Base-by-base conservation (phyloP, 2,888 invertebrate species). In the Parochlus steinenii region DNA sequence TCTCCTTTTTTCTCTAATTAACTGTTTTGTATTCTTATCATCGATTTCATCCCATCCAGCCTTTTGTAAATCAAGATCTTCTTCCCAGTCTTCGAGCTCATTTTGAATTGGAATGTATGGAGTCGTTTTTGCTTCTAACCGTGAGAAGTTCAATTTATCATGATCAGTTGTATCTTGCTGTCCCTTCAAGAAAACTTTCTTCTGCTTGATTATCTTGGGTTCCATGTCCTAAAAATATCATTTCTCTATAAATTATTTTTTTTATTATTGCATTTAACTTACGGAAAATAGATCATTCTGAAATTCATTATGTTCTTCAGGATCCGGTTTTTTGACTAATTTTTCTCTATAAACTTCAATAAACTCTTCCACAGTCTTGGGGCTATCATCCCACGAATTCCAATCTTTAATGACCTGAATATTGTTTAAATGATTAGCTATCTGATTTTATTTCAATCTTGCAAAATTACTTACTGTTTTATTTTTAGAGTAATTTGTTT, bases 331-430 rank as follows among this genome's bases (percentile, higher is more conserved):
- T 41, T 61, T 60, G 1, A 57, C 56, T 33, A 64, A 56, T 39
- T 67, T 65, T 42, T 69, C 68, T 23, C 69, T 48, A 46, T 74
- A 74, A 39, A 65, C 62, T 37, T 74, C 71, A 32, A 74, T 74
- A 47, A 73, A 71, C 44, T 70, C 68, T 45, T 71, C 69, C 17
- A 73, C 59, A 3, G 63, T 62, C 2, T 58, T 55, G 6, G 61
- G 61, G 44, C 60, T 60, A 40, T 70, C 69, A 40, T 69, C 69
- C 73, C 73, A 73, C 11, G 65, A 63, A 42, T 65, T 65, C 73
- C 73, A 73, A 44, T 63, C 60, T 5, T 53, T 50, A 5, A 58
- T 56, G 3, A 38, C 38, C 46, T 46, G 12, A 15, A 41, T 36
- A 51, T 50, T 41, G 37, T 43, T 38, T 32, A 38, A 43, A 39